Conservation (phyloP, 92 coral and sea anemone genomes). For the Montipora capitata region DNA sequence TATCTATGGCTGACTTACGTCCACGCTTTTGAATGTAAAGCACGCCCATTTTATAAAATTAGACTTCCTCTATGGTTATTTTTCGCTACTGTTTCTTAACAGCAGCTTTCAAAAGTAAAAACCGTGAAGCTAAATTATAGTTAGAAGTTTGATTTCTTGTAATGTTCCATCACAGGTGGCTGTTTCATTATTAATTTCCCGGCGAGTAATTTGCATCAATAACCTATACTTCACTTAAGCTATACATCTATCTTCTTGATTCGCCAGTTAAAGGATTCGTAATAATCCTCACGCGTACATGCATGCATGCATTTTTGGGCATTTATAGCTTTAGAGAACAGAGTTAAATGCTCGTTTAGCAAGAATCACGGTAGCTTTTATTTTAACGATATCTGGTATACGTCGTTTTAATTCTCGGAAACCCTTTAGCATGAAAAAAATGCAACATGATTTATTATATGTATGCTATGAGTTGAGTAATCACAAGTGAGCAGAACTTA, state of each 20-base stretch:
- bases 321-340: background rate
- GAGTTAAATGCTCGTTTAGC: background rate
- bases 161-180: constrained; percentile 19
- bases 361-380: background rate
- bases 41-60: background rate
- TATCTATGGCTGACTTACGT: too few species aligned
- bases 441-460: too few species aligned
- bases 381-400: too few species aligned
- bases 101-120: background rate
- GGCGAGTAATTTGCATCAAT: background rate
- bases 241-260: background rate
- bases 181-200: background rate
- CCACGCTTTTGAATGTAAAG: background rate
- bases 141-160: background rate
- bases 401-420: too few species aligned
- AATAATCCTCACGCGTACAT: background rate
- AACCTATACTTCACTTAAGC: background rate
- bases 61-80: too few species aligned
- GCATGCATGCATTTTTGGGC: background rate
- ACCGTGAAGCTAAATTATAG: background rate
- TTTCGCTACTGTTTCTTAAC: too few species aligned
- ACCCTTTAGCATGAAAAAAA: too few species aligned
- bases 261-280: background rate
- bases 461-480: too few species aligned
- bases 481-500: too few species aligned